Percentiles rank a stretch among this genome's conserved stretches.
Conservation (phyloP, 2,797 vertebrate species). For the Trachops cirrhosus region DNA sequence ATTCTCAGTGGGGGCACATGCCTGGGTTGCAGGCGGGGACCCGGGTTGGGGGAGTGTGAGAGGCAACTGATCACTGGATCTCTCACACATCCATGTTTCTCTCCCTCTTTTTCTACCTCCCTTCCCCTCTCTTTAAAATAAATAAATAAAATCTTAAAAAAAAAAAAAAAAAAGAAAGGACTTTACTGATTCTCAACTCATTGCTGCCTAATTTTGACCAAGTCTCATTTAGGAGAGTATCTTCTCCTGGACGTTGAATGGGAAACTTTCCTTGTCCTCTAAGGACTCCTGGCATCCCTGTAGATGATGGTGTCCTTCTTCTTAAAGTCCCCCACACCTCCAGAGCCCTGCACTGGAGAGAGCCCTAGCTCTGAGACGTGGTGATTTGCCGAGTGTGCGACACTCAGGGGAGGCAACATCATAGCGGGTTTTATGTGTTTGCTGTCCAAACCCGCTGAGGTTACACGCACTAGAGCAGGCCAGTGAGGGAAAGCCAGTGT, state of each 20-base stretch:
- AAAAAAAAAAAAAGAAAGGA: neutral
- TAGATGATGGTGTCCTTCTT: neutral
- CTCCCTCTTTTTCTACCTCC: no score
- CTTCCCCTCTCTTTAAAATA: no score
- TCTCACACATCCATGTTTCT: no score
- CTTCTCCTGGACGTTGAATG: neutral
- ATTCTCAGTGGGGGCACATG: no score
- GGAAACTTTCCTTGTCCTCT: neutral
- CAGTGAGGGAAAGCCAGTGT: neutral
- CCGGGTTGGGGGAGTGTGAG: no score
- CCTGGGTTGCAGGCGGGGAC: no score
- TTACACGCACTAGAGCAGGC: neutral
- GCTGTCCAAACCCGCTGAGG: neutral
- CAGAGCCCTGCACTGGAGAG: neutral
- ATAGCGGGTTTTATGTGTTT: rapidly evolving
- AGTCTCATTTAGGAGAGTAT: constrained; percentile 34
- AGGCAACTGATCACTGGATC: no score
- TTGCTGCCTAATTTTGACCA: constrained; percentile 7
- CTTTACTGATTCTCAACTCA: neutral
- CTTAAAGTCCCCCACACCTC: neutral
- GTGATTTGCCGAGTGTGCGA: neutral
- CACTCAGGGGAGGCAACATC: neutral
- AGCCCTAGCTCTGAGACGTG: neutral
- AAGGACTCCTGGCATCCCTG: neutral
- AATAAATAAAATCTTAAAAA: no score